Evolutionary conservation across 1,140 invertebrate genomes (phyloP), one percentile per base, ranked within the genome.

Genomic region (Vanessa tameamea): DNA sequence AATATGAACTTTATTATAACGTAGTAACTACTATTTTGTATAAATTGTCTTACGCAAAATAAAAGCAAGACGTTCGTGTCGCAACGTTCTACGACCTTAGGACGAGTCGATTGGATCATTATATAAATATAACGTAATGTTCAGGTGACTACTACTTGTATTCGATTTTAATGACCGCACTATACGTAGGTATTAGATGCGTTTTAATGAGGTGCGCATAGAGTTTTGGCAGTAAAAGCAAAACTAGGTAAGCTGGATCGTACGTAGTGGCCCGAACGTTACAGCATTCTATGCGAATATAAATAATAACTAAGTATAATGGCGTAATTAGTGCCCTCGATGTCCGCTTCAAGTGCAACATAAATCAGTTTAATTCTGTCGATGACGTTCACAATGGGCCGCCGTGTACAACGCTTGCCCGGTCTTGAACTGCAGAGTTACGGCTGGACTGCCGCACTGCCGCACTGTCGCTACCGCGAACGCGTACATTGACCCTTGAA

Each of bases 401-500:
- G 76, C 78, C 69, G 64, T 75, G 66, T 50, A 63, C 75, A 51
- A 48, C 77, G 79, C 74, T 82, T 81, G 81, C 76, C 79, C 86
- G 84, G 70, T 89, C 86, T 87, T 88, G 87, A 85, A 87, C 83
- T 68, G 78, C 70, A 16, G 50, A 50, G 55, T 47, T 72, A 73
- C 75, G 80, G 69, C 77, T 43, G 53, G n/a, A 15, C 55, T 59
- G 66, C 69, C 69, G 69, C 72, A 15, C 55, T 59, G 66, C 69
- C 69, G 69, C 72, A 80, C 73, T 69, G 73, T 75, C 69, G 75
- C 72, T 79, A 64, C 73, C 75, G 70, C 66, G 78, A 81, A 75
- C 77, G 82, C 80, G 87, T 79, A 64, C 87, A 76, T 88, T 88
- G 89, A 91, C 89, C 89, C 85, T 76, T 84, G 75, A 81, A 82